A percentile compares a stretch with the other conserved stretches of the same genome.
phyloP scores from a whole-genome alignment of 2,113 vertebrate species.

The Anoura caudifer region DNA sequence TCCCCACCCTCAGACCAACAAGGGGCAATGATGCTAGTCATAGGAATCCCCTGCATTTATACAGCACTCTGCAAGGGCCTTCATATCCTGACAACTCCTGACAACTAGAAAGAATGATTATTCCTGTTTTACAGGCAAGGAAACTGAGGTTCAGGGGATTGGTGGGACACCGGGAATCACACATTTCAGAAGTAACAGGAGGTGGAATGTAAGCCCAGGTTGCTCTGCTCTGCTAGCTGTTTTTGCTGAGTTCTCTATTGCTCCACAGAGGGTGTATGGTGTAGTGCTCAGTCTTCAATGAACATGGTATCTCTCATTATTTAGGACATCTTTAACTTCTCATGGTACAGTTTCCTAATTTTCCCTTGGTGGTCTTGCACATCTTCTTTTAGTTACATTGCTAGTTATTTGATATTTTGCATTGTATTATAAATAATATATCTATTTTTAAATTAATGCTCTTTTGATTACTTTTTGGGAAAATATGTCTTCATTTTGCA shows the following conservation, averaged over 20 bases:
- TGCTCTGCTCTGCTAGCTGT: background rate
- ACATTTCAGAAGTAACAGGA: background rate
- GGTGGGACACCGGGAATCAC: background rate
- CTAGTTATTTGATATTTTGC: background rate
- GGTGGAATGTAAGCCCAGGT: background rate
- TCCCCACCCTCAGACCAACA: background rate
- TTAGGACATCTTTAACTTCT: background rate
- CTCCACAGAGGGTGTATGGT: background rate
- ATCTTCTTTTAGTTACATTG: background rate
- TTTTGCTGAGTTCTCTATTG: background rate
- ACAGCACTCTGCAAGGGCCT: background rate
- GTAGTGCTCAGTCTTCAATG: background rate
- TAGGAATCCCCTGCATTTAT: background rate
- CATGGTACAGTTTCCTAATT: background rate
- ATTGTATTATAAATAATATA: background rate
- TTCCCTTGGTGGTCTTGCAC: background rate
- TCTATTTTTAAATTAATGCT: background rate
- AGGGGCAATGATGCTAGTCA: background rate
- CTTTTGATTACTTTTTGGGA: background rate
- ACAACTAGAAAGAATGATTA: background rate
- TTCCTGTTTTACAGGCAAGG: background rate
- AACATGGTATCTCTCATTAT: background rate
- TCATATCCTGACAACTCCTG: background rate
- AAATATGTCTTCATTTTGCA: constrained; percentile 6
- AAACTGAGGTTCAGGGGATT: background rate